Evolutionary conservation across 2,113 vertebrate genomes (phyloP).

Genomic region (Machaerirhynchus nigripectus): DNA sequence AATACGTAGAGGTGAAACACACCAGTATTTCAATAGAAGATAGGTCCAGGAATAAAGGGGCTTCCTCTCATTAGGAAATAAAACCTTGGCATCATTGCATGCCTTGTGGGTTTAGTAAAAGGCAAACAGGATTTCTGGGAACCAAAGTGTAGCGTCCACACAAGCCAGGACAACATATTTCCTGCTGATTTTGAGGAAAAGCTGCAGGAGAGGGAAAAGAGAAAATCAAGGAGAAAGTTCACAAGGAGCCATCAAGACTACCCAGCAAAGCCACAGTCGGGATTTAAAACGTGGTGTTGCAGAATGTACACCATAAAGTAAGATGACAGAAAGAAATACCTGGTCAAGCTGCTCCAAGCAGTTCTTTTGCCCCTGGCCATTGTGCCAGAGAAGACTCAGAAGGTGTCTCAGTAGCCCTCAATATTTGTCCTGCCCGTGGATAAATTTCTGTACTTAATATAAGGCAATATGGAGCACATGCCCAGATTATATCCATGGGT

Average conservation of each 20-base stretch:
- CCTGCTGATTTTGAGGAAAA: neutral
- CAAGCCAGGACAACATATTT: neutral
- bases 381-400: neutral
- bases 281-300: neutral
- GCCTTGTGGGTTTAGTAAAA: conserved; percentile 62
- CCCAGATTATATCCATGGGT: neutral
- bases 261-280: neutral
- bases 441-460: neutral
- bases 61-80: conserved; percentile 30
- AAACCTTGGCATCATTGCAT: conserved; percentile 37
- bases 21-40: conserved; percentile 36
- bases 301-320: neutral
- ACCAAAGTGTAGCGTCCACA: neutral
- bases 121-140: conserved; percentile 39
- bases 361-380: neutral
- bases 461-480: neutral
- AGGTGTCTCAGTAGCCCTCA: neutral
- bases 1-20: conserved; percentile 54
- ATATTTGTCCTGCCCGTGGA: fast-evolving
- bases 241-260: neutral
- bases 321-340: neutral
- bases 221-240: neutral
- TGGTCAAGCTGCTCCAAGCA: neutral
- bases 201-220: neutral
- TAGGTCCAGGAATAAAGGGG: neutral